Conservation (phyloP, 2,113 vertebrate species). For the Shinisaurus crocodilurus region DNA sequence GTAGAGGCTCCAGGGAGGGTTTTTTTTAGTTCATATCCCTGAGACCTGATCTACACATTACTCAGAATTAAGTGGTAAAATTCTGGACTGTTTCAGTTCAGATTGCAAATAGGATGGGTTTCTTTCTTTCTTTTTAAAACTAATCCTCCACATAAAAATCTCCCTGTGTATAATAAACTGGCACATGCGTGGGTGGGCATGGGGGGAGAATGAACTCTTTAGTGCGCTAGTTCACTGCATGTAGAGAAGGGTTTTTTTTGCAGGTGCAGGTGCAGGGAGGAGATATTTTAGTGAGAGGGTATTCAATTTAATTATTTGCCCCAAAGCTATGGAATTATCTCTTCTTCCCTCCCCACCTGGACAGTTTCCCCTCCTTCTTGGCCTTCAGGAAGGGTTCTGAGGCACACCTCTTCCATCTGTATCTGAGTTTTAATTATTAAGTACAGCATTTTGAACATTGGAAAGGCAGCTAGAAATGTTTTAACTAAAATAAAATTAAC, state of each 20-base stretch:
- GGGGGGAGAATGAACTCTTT: too few species aligned
- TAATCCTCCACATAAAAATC: not conserved
- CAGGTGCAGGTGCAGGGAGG: not conserved
- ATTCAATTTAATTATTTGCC: not conserved
- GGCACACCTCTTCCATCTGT: not conserved
- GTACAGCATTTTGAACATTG: not conserved
- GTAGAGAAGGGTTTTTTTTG: not conserved
- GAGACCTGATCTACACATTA: not conserved
- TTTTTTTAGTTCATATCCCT: not conserved
- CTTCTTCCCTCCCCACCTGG: too few species aligned
- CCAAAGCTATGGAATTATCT: not conserved
- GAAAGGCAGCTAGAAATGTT: not conserved
- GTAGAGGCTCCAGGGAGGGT: not conserved
- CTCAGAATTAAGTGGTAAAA: not conserved
- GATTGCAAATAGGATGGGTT: not conserved
- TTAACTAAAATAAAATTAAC: not conserved
- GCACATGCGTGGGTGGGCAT: not conserved
- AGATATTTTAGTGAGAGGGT: not conserved
- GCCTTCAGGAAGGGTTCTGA: too few species aligned
- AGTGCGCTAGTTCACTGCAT: not conserved
- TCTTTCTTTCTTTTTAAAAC: not conserved
- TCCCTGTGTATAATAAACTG: not conserved
- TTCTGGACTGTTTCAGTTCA: not conserved
- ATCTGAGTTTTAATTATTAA: not conserved
- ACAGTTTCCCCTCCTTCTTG: not conserved